phyloP scores from a whole-genome alignment of 2,888 invertebrate species.

The Mesochorus sp. region DNA sequence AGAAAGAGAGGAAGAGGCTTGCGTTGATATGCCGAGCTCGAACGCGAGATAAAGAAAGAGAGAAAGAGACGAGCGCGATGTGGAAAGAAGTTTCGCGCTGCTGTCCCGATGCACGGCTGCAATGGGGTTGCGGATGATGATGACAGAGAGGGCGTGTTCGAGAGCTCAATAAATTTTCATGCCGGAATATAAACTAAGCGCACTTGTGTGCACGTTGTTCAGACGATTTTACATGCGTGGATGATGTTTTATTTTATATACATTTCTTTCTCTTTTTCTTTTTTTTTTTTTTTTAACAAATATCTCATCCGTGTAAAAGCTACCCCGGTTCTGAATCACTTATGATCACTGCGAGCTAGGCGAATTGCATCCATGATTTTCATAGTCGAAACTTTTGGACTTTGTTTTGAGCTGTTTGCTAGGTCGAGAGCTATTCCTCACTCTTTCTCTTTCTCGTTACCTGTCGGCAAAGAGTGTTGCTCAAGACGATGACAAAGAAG shows the following conservation, averaged over 20 bases:
- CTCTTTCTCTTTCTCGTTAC: conserved; percentile 37
- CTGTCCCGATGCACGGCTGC: conserved; percentile 16
- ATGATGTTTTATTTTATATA: too few species aligned
- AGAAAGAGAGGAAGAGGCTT: conserved; percentile 9
- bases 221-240: conserved; percentile 8
- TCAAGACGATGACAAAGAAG: conserved; percentile 52
- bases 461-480: conserved; percentile 33
- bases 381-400: conserved; percentile 13
- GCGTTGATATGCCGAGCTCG: conserved; percentile 24
- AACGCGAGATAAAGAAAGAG: conserved; percentile 20
- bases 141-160: conserved; percentile 53
- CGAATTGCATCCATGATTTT: conserved; percentile 39
- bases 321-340: conserved; percentile 44
- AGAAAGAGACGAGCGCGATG: conserved; percentile 12
- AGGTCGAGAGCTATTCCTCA: background rate
- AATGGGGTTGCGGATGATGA: conserved; percentile 45
- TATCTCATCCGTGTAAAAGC: conserved; percentile 4
- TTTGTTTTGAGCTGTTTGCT: conserved; percentile 23
- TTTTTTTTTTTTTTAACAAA: conserved; percentile 30
- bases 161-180: conserved; percentile 54
- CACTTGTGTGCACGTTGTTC: conserved; percentile 4
- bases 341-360: conserved; percentile 12
- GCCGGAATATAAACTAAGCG: conserved; percentile 47
- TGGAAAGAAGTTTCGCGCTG: conserved; percentile 22
- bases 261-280: too few species aligned